These are phyloP conservation scores for Plagodis dolabraria DNA, from an alignment of 2,888 invertebrate species.

Conservation along the genomic window DNA sequence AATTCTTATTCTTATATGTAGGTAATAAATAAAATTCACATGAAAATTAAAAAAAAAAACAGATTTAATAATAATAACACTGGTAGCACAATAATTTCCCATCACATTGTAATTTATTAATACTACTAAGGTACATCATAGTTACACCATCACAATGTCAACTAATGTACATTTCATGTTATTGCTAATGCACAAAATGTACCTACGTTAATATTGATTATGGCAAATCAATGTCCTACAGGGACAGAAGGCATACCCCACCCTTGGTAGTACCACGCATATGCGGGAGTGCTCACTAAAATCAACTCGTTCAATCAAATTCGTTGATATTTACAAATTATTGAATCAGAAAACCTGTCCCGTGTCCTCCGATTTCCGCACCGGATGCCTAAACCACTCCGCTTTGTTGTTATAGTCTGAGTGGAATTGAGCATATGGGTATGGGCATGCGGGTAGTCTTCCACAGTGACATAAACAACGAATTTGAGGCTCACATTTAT, in stretches of 20 bases:
- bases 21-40: constrained; percentile 23
- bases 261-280: neutral
- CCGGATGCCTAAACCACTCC: no score
- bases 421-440: no score
- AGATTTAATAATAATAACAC: constrained; percentile 77
- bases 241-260: constrained; percentile 11
- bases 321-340: no score
- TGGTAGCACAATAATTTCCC: constrained; percentile 73
- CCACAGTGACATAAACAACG: no score
- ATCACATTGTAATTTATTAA: constrained; percentile 63
- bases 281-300: no score
- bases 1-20: no score
- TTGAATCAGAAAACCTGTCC: no score
- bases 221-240: constrained; percentile 11
- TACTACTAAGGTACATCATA: constrained; percentile 68
- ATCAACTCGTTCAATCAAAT: no score
- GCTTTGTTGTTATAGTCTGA: no score
- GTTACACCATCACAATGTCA: constrained; percentile 61
- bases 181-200: constrained; percentile 16
- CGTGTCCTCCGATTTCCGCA: no score
- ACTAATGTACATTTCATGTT: constrained; percentile 37
- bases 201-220: constrained; percentile 40
- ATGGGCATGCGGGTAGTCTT: no score
- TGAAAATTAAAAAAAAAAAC: constrained; percentile 54
- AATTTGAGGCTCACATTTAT: no score